Conservation (phyloP, 2,797 vertebrate species). For the Allobates femoralis region DNA sequence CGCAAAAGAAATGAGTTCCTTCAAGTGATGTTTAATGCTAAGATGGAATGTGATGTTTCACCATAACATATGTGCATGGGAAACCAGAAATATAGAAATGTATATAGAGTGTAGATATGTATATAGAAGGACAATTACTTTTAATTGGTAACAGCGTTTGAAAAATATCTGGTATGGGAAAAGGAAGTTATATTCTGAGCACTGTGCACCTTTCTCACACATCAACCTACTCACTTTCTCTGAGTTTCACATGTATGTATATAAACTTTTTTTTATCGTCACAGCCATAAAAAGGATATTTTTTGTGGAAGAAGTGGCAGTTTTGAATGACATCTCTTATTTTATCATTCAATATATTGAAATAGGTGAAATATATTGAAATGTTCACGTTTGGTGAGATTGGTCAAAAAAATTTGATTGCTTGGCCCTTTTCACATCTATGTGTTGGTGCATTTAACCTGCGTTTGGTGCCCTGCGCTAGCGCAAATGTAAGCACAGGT, state of each 20-base stretch:
- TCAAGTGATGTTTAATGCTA: slow-evolving; percentile 39
- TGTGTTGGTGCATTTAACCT: no score
- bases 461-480: no score
- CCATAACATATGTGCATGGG: slow-evolving; percentile 54
- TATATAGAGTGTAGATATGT: slow-evolving; percentile 53
- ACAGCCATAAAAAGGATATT: no score
- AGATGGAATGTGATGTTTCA: slow-evolving; percentile 57
- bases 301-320: no score
- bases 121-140: slow-evolving; percentile 56
- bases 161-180: slow-evolving; percentile 37
- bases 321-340: no score
- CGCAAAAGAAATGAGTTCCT: slow-evolving; percentile 17
- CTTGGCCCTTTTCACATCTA: no score
- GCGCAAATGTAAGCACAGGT: no score
- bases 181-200: neutral
- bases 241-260: neutral
- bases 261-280: no score
- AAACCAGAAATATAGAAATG: slow-evolving; percentile 54
- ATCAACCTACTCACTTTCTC: neutral
- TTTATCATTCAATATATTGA: no score
- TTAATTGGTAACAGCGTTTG: slow-evolving; percentile 54
- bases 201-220: neutral
- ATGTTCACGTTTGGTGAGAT: no score
- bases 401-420: no score
- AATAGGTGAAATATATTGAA: no score